Conservation (phyloP, 1,140 invertebrate genomes). For the Hyphantria cunea region DNA sequence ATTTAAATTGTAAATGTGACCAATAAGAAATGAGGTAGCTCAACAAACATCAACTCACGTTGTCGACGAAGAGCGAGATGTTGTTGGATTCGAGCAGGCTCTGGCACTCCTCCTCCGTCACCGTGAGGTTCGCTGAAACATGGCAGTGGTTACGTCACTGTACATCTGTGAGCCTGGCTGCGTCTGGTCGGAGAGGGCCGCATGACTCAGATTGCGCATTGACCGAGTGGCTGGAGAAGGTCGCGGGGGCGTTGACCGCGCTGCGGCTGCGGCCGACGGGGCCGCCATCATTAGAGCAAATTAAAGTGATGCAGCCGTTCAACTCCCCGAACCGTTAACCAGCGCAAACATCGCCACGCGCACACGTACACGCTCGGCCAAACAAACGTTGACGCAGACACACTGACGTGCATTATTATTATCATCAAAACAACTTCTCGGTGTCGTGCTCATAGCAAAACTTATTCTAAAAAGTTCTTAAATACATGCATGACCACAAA, state of each 20-base stretch:
- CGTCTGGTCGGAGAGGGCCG: background rate
- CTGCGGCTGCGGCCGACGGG: no score
- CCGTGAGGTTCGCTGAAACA: slow-evolving; percentile 80
- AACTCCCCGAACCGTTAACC: background rate
- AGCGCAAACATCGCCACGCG: background rate
- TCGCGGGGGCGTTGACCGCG: slow-evolving; percentile 1
- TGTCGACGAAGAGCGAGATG: slow-evolving; percentile 83
- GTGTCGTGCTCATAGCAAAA: no score
- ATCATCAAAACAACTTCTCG: no score
- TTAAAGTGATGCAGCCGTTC: slow-evolving; percentile 9
- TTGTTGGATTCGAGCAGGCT: slow-evolving; percentile 81
- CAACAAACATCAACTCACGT: slow-evolving; percentile 79
- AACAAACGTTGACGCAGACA: no score
- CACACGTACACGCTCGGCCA: background rate
- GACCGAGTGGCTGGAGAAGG: background rate
- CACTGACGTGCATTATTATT: no score
- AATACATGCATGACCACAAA: no score
- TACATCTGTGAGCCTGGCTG: background rate
- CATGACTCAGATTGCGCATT: no score
- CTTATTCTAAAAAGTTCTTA: no score
- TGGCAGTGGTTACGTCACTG: background rate
- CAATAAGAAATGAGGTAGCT: no score
- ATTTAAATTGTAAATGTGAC: no score
- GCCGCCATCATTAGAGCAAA: background rate
- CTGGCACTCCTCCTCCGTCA: slow-evolving; percentile 82